Conservation (phyloP, 2,888 invertebrate genomes). For the Molorchus minor region DNA sequence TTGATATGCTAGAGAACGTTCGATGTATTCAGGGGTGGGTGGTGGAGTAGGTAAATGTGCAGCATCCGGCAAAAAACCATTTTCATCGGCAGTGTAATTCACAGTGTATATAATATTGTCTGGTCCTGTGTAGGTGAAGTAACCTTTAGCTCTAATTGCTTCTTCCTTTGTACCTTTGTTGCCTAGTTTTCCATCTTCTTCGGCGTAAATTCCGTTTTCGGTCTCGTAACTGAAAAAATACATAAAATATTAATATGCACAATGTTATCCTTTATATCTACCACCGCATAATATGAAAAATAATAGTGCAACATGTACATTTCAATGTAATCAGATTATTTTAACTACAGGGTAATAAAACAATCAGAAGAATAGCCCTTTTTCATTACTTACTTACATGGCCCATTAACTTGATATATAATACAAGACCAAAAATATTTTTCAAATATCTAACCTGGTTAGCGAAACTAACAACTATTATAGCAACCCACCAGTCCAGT, state of each 20-base stretch:
- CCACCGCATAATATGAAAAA: no score
- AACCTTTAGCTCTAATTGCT: slow-evolving; percentile 71
- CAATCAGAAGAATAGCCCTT: no score
- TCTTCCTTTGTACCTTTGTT: slow-evolving; percentile 65
- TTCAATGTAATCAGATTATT: no score
- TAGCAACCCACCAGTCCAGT: no score
- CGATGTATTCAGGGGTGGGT: slow-evolving; percentile 75
- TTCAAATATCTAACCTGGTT: no score
- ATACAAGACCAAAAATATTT: no score
- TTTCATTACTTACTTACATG: no score
- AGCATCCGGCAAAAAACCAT: slow-evolving; percentile 67
- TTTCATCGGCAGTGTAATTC: slow-evolving; percentile 70
- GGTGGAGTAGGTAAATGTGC: slow-evolving; percentile 69
- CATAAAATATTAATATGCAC: neutral
- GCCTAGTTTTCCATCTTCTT: slow-evolving; percentile 67
- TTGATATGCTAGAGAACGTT: slow-evolving; percentile 67
- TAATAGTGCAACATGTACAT: no score
- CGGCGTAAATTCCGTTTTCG: slow-evolving; percentile 71
- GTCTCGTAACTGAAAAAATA: slow-evolving; percentile 66
- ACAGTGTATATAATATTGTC: slow-evolving; percentile 68
- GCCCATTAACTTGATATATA: no score
- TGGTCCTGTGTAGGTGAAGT: slow-evolving; percentile 72
- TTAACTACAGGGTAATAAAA: no score
- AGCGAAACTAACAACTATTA: no score
- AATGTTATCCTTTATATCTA: no score